Conservation (phyloP, 2,888 invertebrate species). For the Panzeria rudis region DNA sequence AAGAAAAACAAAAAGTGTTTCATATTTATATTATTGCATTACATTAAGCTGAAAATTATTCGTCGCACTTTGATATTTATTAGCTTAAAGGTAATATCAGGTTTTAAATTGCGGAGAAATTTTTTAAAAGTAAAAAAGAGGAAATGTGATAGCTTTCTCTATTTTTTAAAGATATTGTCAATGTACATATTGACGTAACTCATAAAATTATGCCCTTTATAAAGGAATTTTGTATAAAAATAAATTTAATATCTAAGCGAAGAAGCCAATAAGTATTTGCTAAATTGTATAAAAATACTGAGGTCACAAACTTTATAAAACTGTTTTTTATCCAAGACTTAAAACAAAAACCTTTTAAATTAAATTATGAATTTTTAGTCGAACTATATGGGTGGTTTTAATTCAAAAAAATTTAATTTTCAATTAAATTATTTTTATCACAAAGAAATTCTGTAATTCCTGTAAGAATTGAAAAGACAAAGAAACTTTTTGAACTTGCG, state of each 20-base stretch:
- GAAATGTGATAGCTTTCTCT: not conserved
- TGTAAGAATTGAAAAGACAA: no score
- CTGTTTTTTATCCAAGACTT: no score
- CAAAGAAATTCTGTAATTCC: no score
- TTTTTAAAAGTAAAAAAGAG: not conserved
- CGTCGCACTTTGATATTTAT: constrained; percentile 59
- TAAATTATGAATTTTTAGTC: no score
- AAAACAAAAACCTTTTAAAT: no score
- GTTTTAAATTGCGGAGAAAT: constrained; percentile 22
- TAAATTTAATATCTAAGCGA: not conserved
- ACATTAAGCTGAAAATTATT: constrained; percentile 39
- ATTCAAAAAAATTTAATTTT: no score
- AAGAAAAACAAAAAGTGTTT: constrained; percentile 13
- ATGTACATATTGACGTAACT: constrained; percentile 31
- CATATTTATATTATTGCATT: constrained; percentile 51
- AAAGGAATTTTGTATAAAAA: constrained; percentile 15
- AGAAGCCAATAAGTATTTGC: not conserved
- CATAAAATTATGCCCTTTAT: constrained; percentile 4
- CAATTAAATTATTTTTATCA: no score
- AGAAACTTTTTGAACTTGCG: no score
- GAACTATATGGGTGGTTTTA: no score
- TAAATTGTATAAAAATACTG: not conserved
- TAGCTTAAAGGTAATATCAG: constrained; percentile 27
- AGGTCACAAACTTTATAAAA: no score
- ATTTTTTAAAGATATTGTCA: constrained; percentile 10